Evolutionary conservation across 2,888 invertebrate species (phyloP), one percentile per base, ranked within the genome.

Genomic region (Erynnis tages): DNA sequence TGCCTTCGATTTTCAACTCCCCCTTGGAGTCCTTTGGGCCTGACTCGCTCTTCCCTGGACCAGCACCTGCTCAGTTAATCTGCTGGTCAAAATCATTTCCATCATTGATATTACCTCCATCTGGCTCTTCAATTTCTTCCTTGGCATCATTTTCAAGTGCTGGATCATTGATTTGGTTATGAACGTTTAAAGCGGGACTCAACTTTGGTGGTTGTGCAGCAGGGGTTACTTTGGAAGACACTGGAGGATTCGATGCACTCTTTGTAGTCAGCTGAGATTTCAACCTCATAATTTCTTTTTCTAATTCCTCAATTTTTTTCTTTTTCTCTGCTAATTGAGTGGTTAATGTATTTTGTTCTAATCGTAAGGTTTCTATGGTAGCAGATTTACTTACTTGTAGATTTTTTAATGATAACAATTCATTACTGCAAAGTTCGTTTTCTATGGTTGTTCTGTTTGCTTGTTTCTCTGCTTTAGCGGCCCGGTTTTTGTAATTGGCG

Each of bases 51-150:
- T n/a, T n/a, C n/a, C n/a, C n/a, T n/a, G n/a, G n/a, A n/a, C 17
- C 1, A 29, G 10, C 8, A 10, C 0, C 10, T 37, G 57, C 69
- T 69, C 62, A 78, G 5, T 21, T 35, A 53, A 82, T 55, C 44
- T 81, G 79, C 46, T 69, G 71, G 58, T 87, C 88, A 75, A 86
- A 83, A 27, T 81, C 82, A 64, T 77, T 82, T 16, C 69, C 80
- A 57, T 86, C 86, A 63, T 77, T 82, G 16, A 68, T 78, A 58
- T 86, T 85, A 68, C 82, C 54, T 7, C 67, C 75, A 72, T 87
- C 86, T 0, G 72, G 68, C 48, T 90, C 90, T 56, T 90, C 90
- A n/a, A 88, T 71, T 54, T 89, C 90, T 63, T 90, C 90, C 56
- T 87, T 87, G 19, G 90, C 90, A 76, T 86, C 77, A 67, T 87